Percentiles rank a stretch among this genome's conserved stretches.
These are phyloP conservation scores for Excalfactoria chinensis DNA, from an alignment of 2,113 vertebrate genomes.

Conservation along the genomic window DNA sequence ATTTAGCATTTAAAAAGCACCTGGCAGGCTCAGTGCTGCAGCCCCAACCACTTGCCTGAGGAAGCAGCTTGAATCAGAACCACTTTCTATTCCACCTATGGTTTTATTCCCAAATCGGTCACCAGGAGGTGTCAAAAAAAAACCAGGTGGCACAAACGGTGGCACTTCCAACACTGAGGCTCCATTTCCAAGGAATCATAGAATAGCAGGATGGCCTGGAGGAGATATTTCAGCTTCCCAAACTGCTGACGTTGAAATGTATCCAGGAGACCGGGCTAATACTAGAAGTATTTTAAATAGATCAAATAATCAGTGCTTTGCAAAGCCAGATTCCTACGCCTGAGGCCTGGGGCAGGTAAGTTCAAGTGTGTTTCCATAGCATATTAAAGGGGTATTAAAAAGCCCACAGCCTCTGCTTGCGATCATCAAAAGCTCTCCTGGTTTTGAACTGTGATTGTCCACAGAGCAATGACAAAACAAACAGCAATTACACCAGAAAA, in stretches of 20 bases:
- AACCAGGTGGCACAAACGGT: background rate
- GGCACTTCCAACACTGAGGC: background rate
- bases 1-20: background rate
- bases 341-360: conserved; percentile 36
- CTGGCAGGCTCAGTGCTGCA: background rate
- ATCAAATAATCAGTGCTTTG: conserved; percentile 39
- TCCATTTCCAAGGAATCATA: background rate
- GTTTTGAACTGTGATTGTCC: conserved; percentile 64
- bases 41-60: background rate
- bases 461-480: conserved; percentile 73
- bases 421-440: conserved; percentile 37
- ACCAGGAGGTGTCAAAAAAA: background rate
- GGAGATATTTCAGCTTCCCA: conserved; percentile 36
- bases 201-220: background rate
- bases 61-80: background rate
- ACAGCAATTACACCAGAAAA: conserved; percentile 66
- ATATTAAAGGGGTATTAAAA: conserved; percentile 38
- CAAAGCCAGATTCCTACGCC: background rate
- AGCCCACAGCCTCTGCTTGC: background rate
- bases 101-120: background rate
- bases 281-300: conserved; percentile 44
- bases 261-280: conserved; percentile 33
- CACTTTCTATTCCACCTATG: background rate
- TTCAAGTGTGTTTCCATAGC: background rate
- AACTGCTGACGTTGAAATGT: conserved; percentile 31